phyloP scores from a whole-genome alignment of 1,140 invertebrate species.

The Zaprionus inermis region DNA sequence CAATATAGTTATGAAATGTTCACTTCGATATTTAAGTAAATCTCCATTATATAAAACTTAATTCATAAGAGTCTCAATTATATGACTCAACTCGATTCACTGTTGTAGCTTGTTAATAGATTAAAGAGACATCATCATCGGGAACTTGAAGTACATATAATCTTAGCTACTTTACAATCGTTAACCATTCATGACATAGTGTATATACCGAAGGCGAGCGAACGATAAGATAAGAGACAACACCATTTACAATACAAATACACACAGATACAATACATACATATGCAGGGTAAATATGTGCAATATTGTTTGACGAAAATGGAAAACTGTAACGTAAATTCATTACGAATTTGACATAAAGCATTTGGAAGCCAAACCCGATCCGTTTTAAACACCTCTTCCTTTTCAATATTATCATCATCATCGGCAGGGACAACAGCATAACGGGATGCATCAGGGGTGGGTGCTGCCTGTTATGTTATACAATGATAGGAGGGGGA shows the following conservation, averaged over 20 bases:
- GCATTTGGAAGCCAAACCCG: background rate
- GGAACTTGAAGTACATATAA: constrained; percentile 26
- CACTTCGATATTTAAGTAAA: background rate
- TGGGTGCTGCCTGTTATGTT: constrained; percentile 32
- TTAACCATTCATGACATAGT: constrained; percentile 40
- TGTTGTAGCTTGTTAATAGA: constrained; percentile 30
- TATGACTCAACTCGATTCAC: constrained; percentile 28
- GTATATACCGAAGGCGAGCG: constrained; percentile 6
- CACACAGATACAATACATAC: background rate
- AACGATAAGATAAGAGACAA: constrained; percentile 39
- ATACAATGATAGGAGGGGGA: background rate
- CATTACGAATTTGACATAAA: constrained; percentile 58
- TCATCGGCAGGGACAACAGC: constrained; percentile 18
- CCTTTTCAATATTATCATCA: constrained; percentile 27
- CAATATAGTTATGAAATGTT: background rate
- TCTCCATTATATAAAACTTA: background rate
- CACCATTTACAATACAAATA: constrained; percentile 6
- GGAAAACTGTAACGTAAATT: constrained; percentile 52
- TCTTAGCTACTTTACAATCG: constrained; percentile 44
- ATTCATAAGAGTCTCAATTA: background rate
- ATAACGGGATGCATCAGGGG: constrained; percentile 45
- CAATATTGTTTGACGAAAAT: constrained; percentile 20
- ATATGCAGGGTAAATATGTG: constrained; percentile 9
- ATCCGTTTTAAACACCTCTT: background rate
- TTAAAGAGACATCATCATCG: constrained; percentile 45